Evolutionary conservation across 2,888 invertebrate genomes (phyloP).

Genomic region (Eupelmus urozonus): DNA sequence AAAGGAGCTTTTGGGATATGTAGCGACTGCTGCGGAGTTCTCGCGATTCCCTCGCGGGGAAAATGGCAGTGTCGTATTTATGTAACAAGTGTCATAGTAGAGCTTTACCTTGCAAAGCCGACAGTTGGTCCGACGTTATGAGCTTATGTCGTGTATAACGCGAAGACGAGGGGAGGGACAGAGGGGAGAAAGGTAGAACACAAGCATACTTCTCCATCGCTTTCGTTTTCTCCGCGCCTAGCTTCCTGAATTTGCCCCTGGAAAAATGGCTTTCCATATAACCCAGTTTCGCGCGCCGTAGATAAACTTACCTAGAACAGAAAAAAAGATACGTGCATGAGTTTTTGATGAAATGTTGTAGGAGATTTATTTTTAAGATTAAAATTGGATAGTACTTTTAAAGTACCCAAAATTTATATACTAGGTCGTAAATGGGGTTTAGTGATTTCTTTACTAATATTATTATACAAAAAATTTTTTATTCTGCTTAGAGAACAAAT

Average conservation of each 20-base stretch:
- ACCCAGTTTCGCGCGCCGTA: conserved; percentile 1
- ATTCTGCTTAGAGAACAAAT: no score
- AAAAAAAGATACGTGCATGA: conserved; percentile 14
- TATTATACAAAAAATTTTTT: background rate
- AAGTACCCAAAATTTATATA: background rate
- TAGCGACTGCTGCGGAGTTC: background rate
- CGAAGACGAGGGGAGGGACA: background rate
- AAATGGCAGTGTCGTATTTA: conserved; percentile 64
- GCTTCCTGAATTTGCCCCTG: conserved; percentile 26
- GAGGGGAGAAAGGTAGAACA: conserved; percentile 42
- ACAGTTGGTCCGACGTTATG: conserved; percentile 69
- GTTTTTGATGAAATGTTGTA: background rate
- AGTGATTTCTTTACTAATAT: background rate
- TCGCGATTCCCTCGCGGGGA: conserved; percentile 33
- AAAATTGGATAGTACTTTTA: no score
- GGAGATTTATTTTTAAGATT: no score
- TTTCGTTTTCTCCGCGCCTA: conserved; percentile 49
- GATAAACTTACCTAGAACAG: conserved; percentile 53
- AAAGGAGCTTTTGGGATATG: conserved; percentile 18
- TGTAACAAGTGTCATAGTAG: conserved; percentile 69
- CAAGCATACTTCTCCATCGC: conserved; percentile 59
- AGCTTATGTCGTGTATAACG: conserved; percentile 65
- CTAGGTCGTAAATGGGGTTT: background rate
- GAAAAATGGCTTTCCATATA: conserved; percentile 37
- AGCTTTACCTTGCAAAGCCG: conserved; percentile 70